Percentiles rank a stretch among this genome's conserved stretches.
These are phyloP conservation scores for Scolopax rusticola DNA, from an alignment of 2,797 vertebrate genomes.

Conservation along the genomic window DNA sequence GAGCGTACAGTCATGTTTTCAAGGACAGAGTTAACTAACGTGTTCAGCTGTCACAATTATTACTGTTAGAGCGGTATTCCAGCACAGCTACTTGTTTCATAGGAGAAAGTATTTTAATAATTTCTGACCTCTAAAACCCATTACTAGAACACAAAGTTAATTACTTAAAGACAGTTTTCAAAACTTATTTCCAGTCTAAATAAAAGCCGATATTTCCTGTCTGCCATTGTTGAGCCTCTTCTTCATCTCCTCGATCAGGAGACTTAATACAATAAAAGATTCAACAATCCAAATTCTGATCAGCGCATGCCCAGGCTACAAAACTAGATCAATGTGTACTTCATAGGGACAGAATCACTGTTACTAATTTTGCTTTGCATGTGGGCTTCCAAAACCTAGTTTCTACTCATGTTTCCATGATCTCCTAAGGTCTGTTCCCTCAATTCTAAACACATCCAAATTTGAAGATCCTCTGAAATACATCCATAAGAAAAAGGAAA, in stretches of 20 bases:
- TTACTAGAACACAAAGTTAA: neutral
- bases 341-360: neutral
- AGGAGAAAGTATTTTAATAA: neutral
- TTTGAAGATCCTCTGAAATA: neutral
- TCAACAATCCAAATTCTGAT: neutral
- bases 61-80: neutral
- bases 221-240: neutral
- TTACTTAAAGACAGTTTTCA: neutral
- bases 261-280: neutral
- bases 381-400: neutral
- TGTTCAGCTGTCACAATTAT: neutral
- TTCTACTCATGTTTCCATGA: neutral
- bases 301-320: neutral
- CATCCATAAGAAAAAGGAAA: neutral
- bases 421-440: neutral
- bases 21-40: conserved; percentile 7
- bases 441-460: neutral
- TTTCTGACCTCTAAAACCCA: neutral
- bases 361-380: neutral
- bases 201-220: neutral
- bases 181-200: neutral
- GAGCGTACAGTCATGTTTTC: neutral
- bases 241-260: neutral
- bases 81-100: neutral
- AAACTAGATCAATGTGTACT: rapidly evolving